A percentile compares a stretch with the other conserved stretches of the same genome.
Conservation (phyloP, 2,113 vertebrate species). For the Falcunculus frontatus region DNA sequence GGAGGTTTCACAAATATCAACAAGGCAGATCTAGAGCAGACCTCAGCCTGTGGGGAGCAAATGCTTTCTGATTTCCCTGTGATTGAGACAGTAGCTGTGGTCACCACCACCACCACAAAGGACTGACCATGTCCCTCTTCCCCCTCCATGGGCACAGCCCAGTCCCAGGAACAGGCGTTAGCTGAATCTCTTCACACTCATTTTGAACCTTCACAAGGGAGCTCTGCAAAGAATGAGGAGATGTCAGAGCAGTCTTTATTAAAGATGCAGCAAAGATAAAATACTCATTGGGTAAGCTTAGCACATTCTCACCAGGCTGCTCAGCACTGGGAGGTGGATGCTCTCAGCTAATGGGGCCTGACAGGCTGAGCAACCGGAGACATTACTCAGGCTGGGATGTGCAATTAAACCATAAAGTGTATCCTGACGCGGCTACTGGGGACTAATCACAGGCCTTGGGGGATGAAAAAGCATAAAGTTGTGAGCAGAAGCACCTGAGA, state of each 20-base stretch:
- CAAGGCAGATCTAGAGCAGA: background rate
- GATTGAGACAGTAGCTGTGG: background rate
- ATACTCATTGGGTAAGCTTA: background rate
- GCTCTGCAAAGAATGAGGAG: background rate
- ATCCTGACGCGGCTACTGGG: background rate
- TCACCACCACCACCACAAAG: background rate
- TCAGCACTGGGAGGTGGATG: background rate
- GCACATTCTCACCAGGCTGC: background rate
- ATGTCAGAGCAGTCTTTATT: background rate
- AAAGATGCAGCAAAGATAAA: background rate
- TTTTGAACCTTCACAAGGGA: background rate
- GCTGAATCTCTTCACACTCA: accelerated
- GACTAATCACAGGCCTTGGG: background rate
- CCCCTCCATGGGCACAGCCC: accelerated
- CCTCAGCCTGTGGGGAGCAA: background rate
- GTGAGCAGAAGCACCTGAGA: background rate
- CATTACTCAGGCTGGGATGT: background rate
- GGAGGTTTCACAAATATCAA: slow-evolving; percentile 11
- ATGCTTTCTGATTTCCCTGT: background rate
- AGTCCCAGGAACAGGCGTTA: accelerated
- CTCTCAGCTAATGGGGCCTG: background rate
- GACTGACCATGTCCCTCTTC: accelerated
- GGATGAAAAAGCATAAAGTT: background rate
- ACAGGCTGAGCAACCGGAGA: background rate
- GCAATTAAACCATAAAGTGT: background rate